These are phyloP conservation scores for Diadumene lineata DNA, from an alignment of 92 coral and sea anemone genomes.

Conservation along the genomic window DNA sequence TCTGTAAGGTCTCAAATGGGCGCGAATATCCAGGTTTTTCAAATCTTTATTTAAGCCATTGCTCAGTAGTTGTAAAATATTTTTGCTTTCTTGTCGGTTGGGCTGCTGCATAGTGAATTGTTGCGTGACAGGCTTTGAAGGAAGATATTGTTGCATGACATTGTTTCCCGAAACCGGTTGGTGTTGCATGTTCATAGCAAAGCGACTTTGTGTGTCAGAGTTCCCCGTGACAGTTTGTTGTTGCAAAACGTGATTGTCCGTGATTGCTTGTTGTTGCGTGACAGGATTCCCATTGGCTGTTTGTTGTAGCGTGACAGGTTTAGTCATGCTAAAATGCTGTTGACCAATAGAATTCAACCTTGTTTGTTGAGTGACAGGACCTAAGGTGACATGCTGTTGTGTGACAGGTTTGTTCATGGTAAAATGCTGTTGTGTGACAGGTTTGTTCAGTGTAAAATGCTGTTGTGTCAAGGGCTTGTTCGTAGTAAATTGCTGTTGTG, in stretches of 20 bases:
- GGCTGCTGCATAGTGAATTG: background rate
- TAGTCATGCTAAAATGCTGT: background rate
- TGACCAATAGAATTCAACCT: too few species aligned
- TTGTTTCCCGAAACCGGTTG: background rate
- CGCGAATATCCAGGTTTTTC: slow-evolving; percentile 15
- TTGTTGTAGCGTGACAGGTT: background rate
- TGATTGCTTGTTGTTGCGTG: background rate
- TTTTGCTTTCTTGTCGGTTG: background rate
- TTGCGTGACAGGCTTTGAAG: background rate
- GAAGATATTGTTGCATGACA: background rate
- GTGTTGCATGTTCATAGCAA: too few species aligned
- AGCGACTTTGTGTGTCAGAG: too few species aligned
- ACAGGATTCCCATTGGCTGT: background rate
- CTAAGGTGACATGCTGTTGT: background rate
- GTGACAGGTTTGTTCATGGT: background rate
- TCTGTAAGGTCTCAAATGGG: slow-evolving; percentile 6
- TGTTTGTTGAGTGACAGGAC: background rate
- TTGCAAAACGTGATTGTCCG: background rate
- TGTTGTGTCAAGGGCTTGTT: background rate
- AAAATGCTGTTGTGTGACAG: background rate
- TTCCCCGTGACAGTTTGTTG: background rate
- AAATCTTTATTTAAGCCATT: slow-evolving; percentile 15
- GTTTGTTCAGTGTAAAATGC: background rate
- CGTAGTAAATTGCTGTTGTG: background rate
- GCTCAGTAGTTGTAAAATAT: slow-evolving; percentile 7